Percentiles rank a stretch among this genome's conserved stretches.
Evolutionary conservation across 1,140 invertebrate species (phyloP).

Genomic region (Sitophilus oryzae): DNA sequence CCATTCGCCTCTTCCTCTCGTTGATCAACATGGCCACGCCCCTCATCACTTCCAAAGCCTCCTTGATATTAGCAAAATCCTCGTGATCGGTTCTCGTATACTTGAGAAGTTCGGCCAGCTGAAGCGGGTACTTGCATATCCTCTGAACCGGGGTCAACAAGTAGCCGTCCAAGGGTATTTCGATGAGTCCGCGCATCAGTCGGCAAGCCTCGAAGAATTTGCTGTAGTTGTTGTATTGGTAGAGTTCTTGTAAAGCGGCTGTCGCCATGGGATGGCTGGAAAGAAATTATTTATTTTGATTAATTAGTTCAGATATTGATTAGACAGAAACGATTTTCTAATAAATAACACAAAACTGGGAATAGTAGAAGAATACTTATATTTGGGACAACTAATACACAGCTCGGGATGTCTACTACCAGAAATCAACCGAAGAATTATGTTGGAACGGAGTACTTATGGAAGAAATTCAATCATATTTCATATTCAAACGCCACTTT

Average conservation of each 20-base stretch:
- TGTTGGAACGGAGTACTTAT: no score
- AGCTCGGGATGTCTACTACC: no score
- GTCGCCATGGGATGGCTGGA: constrained; percentile 73
- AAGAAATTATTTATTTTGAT: no score
- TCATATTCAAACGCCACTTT: no score
- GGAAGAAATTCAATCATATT: no score
- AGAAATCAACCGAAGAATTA: no score
- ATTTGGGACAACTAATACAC: no score
- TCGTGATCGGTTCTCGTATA: constrained; percentile 66
- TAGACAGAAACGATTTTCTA: no score
- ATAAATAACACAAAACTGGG: no score
- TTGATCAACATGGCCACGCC: constrained; percentile 71
- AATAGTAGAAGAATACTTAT: no score
- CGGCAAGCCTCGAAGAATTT: constrained; percentile 84
- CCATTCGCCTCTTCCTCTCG: constrained; percentile 74
- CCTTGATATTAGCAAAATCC: constrained; percentile 60
- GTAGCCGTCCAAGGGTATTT: constrained; percentile 84
- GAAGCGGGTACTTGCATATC: constrained; percentile 89
- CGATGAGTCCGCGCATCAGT: constrained; percentile 71
- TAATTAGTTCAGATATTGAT: no score
- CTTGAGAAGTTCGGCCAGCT: constrained; percentile 79
- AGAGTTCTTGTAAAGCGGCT: constrained; percentile 67
- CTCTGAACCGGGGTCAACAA: constrained; percentile 84
- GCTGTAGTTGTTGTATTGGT: constrained; percentile 64
- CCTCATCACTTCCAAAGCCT: constrained; percentile 71